Conservation (phyloP, 2,113 vertebrate genomes). For the Nannospalax galili region DNA sequence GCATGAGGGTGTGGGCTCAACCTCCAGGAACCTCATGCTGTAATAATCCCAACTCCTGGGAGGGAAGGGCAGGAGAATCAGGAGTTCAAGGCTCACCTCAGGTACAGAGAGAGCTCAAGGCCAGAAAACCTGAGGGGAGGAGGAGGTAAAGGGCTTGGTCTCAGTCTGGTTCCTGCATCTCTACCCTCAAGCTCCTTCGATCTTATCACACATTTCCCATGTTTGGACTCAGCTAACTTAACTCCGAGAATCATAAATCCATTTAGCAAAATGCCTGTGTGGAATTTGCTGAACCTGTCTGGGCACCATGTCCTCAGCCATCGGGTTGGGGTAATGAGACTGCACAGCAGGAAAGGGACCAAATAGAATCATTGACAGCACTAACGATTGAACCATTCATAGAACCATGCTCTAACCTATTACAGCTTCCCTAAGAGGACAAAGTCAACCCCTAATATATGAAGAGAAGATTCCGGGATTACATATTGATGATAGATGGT, state of each 20-base stretch:
- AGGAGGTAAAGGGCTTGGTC: background rate
- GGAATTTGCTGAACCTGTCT: background rate
- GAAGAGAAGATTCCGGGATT: slow-evolving; percentile 10
- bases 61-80: background rate
- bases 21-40: background rate
- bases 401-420: background rate
- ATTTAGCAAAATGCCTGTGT: background rate
- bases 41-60: background rate
- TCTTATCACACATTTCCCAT: background rate
- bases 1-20: background rate
- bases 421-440: background rate
- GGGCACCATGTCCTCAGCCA: background rate
- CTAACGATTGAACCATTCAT: background rate
- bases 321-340: background rate
- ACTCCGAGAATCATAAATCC: background rate
- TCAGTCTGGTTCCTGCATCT: background rate
- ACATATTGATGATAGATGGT: background rate
- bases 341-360: background rate
- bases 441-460: background rate
- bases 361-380: background rate
- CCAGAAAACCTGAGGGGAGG: background rate
- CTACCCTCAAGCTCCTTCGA: background rate
- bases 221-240: background rate
- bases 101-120: background rate
- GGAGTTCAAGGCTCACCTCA: background rate